Evolutionary conservation across 2,797 vertebrate species (phyloP).

Genomic region (Enteromius argenteus): DNA sequence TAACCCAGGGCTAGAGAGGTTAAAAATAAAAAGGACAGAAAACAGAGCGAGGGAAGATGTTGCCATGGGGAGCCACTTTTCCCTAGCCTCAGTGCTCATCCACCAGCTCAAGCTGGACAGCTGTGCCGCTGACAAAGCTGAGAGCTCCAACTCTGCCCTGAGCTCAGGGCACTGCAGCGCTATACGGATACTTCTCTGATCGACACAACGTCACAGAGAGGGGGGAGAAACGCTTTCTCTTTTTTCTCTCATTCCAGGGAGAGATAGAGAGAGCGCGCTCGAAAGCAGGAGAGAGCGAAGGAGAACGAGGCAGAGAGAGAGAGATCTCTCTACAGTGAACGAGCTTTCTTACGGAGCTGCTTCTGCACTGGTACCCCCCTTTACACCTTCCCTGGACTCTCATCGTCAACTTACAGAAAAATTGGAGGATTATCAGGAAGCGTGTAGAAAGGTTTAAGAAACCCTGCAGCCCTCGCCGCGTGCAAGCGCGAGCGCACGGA

Average conservation of each 20-base stretch:
- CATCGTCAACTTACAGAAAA: conserved; percentile 73
- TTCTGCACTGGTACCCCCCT: conserved; percentile 56
- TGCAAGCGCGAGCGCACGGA: conserved; percentile 55
- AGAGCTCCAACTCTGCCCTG: conserved; percentile 65
- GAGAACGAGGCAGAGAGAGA: conserved; percentile 49
- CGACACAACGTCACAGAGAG: conserved; percentile 66
- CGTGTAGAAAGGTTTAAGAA: conserved; percentile 76
- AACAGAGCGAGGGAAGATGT: conserved; percentile 57
- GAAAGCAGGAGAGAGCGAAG: conserved; percentile 63
- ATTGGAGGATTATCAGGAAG: conserved; percentile 86
- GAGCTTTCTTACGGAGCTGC: conserved; percentile 71
- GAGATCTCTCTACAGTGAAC: conserved; percentile 48
- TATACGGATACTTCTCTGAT: conserved; percentile 64
- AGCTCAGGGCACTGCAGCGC: conserved; percentile 80
- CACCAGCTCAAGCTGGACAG: conserved; percentile 54
- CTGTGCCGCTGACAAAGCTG: conserved; percentile 49
- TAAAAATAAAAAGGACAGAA: conserved; percentile 67
- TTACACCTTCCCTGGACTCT: conserved; percentile 64
- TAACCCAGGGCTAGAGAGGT: conserved; percentile 59
- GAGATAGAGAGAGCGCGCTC: conserved; percentile 53
- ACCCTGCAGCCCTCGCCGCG: conserved; percentile 72
- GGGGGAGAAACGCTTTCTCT: conserved; percentile 54
- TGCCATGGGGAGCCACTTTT: conserved; percentile 55
- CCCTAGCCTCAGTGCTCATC: conserved; percentile 51
- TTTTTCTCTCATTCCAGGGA: conserved; percentile 51